Conservation (phyloP, 2,797 vertebrate genomes). For the Podargus strigoides region DNA sequence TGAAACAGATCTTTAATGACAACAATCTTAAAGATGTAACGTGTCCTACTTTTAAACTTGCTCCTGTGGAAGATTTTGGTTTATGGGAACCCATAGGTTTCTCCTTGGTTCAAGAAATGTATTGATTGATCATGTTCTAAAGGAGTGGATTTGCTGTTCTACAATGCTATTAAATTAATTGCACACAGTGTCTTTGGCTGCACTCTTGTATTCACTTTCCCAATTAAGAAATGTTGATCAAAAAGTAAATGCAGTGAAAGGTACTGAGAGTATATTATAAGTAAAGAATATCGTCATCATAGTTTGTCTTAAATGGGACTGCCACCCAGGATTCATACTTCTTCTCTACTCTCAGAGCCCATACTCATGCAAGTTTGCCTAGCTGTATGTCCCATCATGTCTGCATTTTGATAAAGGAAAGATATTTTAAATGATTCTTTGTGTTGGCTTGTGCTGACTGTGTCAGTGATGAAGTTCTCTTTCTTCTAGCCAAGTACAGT, state of each 20-base stretch:
- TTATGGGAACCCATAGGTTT: neutral
- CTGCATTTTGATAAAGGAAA: neutral
- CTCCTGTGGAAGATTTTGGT: neutral
- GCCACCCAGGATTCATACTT: too few species aligned
- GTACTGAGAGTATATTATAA: neutral
- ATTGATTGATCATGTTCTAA: neutral
- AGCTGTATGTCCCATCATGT: neutral
- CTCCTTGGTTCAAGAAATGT: neutral
- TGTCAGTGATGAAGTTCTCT: neutral
- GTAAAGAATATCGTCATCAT: neutral
- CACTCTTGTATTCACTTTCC: neutral
- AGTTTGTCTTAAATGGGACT: too few species aligned
- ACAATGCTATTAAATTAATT: conserved; percentile 42
- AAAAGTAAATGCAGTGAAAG: neutral
- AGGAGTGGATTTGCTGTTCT: conserved; percentile 1
- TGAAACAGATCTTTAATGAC: neutral
- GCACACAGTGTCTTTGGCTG: neutral
- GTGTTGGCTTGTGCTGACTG: neutral
- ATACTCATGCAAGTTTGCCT: neutral
- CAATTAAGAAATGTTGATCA: neutral
- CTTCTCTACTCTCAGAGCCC: neutral
- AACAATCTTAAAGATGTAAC: neutral
- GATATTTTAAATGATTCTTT: neutral
- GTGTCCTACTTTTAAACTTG: neutral
- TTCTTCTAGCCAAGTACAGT: neutral